Percentiles rank a stretch among this genome's conserved stretches.
Conservation (phyloP, 2,888 invertebrate species). For the Pseudococcus jackbeardsleyi region DNA sequence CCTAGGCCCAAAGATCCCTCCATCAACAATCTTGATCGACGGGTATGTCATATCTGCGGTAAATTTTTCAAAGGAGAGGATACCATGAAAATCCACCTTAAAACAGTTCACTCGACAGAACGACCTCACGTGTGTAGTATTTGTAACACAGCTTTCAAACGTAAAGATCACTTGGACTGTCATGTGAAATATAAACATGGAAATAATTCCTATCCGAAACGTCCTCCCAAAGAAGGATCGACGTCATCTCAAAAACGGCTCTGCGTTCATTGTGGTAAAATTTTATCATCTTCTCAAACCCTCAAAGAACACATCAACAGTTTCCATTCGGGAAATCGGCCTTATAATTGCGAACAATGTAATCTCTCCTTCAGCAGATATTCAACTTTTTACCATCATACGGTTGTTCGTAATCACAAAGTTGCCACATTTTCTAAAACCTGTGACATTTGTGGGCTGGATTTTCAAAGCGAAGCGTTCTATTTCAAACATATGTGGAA, state of each 20-base stretch:
- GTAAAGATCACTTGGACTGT: conserved; percentile 49
- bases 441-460: conserved; percentile 45
- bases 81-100: conserved; percentile 38
- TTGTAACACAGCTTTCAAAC: conserved; percentile 39
- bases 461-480: conserved; percentile 48
- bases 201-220: neutral
- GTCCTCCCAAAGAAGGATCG: neutral
- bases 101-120: conserved; percentile 48
- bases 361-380: conserved; percentile 49
- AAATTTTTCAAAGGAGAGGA: conserved; percentile 45
- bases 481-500: conserved; percentile 49
- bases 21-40: neutral
- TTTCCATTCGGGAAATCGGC: conserved; percentile 19
- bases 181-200: conserved; percentile 36
- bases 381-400: conserved; percentile 52
- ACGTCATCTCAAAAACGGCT: neutral
- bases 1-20: neutral
- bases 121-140: conserved; percentile 30
- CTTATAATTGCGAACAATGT: conserved; percentile 57
- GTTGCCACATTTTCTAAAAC: neutral
- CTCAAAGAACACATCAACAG: conserved; percentile 53
- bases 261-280: conserved; percentile 49
- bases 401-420: conserved; percentile 28
- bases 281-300: neutral
- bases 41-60: conserved; percentile 33